These are phyloP conservation scores for Ditylenchus weischeri DNA, from an alignment of 2,888 invertebrate species.

Conservation along the genomic window DNA sequence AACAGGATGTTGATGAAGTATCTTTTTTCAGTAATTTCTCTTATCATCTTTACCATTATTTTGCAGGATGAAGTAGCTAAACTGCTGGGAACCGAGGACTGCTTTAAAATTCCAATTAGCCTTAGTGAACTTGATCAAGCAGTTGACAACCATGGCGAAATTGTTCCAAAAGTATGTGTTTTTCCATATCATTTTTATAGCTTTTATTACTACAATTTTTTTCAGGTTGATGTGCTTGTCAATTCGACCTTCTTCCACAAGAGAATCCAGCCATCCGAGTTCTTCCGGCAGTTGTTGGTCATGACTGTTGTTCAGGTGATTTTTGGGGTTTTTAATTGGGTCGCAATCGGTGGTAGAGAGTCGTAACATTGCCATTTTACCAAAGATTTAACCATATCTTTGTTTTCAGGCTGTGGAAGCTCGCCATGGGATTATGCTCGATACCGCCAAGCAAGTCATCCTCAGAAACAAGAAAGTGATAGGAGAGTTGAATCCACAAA, in stretches of 20 bases:
- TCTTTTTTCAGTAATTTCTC: not conserved
- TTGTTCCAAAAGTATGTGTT: slow-evolving; percentile 29
- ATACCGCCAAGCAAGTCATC: slow-evolving; percentile 38
- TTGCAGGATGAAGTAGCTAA: slow-evolving; percentile 35
- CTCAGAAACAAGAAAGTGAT: slow-evolving; percentile 42
- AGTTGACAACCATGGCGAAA: slow-evolving; percentile 40
- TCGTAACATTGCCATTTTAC: not conserved
- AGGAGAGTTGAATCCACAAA: slow-evolving; percentile 40
- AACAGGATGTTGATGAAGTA: slow-evolving; percentile 35
- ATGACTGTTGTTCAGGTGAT: slow-evolving; percentile 27
- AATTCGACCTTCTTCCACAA: slow-evolving; percentile 47
- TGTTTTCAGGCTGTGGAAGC: slow-evolving; percentile 16
- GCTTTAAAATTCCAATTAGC: slow-evolving; percentile 41
- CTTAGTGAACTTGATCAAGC: slow-evolving; percentile 46
- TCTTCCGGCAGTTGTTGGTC: slow-evolving; percentile 44
- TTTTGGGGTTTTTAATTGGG: not conserved
- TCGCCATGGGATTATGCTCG: slow-evolving; percentile 40
- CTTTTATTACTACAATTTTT: slow-evolving; percentile 4
- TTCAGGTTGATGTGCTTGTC: slow-evolving; percentile 48
- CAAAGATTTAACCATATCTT: slow-evolving; percentile 28
- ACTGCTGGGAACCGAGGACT: slow-evolving; percentile 30
- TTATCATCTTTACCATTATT: slow-evolving; percentile 3
- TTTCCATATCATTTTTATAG: not conserved
- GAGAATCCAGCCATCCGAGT: slow-evolving; percentile 40
- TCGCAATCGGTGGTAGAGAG: not conserved